These are phyloP conservation scores for Falco berigora DNA, from an alignment of 2,797 vertebrate species.

Conservation along the genomic window DNA sequence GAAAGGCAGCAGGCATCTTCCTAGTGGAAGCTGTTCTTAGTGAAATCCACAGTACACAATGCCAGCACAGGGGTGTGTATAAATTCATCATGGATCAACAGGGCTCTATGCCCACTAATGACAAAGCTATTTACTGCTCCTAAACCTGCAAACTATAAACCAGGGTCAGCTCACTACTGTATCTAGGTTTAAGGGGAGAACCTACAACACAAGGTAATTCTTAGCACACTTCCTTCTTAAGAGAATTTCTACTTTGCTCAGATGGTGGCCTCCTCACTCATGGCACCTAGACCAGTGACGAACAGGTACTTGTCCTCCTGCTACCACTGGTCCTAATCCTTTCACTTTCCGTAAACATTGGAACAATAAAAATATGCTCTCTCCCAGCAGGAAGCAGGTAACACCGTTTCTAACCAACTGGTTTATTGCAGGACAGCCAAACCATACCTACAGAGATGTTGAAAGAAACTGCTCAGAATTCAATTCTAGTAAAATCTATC, in stretches of 20 bases:
- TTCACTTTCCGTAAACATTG: background rate
- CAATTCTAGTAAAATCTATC: background rate
- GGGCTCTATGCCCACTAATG: background rate
- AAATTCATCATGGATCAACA: background rate
- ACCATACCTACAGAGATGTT: background rate
- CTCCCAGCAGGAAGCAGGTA: background rate
- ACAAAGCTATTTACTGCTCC: background rate
- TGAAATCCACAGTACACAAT: background rate
- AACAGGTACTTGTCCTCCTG: background rate
- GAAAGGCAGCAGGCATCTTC: background rate
- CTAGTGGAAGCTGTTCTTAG: background rate
- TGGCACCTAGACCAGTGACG: rapidly evolving
- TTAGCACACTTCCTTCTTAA: background rate
- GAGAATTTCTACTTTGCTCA: background rate
- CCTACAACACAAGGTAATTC: background rate
- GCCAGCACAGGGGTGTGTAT: background rate
- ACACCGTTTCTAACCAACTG: background rate
- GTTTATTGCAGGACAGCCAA: background rate
- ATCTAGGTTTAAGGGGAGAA: background rate
- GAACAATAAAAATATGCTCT: background rate
- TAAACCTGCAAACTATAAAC: background rate
- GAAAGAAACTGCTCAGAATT: background rate
- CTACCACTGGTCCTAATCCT: background rate
- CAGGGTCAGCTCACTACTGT: background rate
- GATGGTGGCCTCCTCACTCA: background rate